Evolutionary conservation across 1,140 invertebrate species (phyloP).

Genomic region (Drosophila grimshawi): DNA sequence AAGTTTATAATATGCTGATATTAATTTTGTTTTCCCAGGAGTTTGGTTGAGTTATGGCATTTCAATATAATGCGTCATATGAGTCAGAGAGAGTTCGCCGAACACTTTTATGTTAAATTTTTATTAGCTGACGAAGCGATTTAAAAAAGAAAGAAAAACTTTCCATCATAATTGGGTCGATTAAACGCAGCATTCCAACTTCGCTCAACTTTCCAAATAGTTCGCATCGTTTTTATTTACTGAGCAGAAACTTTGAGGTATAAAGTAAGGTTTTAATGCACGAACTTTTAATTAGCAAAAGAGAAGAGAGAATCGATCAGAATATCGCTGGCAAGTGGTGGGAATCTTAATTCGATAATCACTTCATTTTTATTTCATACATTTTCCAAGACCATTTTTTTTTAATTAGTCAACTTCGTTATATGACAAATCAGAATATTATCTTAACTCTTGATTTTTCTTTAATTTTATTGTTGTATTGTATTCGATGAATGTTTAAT

Average conservation of each 20-base stretch:
- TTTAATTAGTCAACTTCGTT: no score
- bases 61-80: constrained; percentile 67
- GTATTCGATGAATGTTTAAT: no score
- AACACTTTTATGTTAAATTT: constrained; percentile 62
- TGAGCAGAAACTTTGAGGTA: constrained; percentile 65
- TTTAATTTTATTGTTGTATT: no score
- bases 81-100: constrained; percentile 40
- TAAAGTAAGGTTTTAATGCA: constrained; percentile 17
- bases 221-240: constrained; percentile 71
- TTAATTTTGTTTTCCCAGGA: constrained; percentile 67
- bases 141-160: constrained; percentile 45
- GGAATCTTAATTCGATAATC: no score
- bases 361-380: no score
- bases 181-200: constrained; percentile 70
- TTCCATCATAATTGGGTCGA: constrained; percentile 72
- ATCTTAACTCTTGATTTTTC: no score
- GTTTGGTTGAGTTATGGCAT: constrained; percentile 70
- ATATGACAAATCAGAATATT: no score
- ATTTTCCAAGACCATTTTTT: no score
- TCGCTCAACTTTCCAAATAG: constrained; percentile 69
- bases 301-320: constrained; percentile 11
- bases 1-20: constrained; percentile 71
- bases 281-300: constrained; percentile 38
- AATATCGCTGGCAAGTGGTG: no score
- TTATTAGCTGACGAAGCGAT: constrained; percentile 55